These are phyloP conservation scores for Labia minor DNA, from an alignment of 2,888 invertebrate genomes.

Conservation along the genomic window DNA sequence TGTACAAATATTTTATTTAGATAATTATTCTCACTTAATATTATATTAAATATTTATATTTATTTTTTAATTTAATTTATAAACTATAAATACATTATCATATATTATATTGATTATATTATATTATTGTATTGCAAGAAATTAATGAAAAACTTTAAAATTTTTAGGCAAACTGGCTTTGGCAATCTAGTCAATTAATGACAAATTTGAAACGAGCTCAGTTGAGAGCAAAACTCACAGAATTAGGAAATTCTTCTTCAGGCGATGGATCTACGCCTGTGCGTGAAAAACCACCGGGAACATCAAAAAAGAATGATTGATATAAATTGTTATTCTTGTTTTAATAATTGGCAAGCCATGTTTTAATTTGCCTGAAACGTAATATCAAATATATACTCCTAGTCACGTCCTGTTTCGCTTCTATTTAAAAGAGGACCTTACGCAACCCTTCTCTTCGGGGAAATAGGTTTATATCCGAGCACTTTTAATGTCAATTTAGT, in stretches of 20 bases:
- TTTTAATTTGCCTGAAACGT: neutral
- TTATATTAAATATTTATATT: neutral
- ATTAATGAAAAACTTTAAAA: neutral
- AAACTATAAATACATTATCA: too few relatives aligned
- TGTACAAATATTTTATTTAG: too few relatives aligned
- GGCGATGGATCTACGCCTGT: neutral
- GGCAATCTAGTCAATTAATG: neutral
- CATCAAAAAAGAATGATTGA: neutral
- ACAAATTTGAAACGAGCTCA: neutral
- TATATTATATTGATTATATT: too few relatives aligned
- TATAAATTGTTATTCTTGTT: neutral
- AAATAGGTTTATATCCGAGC: neutral
- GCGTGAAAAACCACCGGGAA: neutral
- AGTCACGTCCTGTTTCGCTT: constrained; percentile 13
- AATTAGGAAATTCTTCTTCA: neutral
- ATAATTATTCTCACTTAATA: neutral
- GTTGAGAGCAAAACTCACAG: neutral
- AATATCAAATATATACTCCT: constrained; percentile 5
- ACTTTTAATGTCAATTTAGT: constrained; percentile 1
- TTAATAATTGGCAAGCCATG: neutral
- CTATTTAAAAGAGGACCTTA: neutral
- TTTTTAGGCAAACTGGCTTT: neutral
- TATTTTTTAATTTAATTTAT: too few relatives aligned
- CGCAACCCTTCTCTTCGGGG: neutral
- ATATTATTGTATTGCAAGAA: too few relatives aligned